Percentiles rank a stretch among this genome's conserved stretches.
These are phyloP conservation scores for Eupithecia inturbata DNA, from an alignment of 2,888 invertebrate species.

Conservation along the genomic window DNA sequence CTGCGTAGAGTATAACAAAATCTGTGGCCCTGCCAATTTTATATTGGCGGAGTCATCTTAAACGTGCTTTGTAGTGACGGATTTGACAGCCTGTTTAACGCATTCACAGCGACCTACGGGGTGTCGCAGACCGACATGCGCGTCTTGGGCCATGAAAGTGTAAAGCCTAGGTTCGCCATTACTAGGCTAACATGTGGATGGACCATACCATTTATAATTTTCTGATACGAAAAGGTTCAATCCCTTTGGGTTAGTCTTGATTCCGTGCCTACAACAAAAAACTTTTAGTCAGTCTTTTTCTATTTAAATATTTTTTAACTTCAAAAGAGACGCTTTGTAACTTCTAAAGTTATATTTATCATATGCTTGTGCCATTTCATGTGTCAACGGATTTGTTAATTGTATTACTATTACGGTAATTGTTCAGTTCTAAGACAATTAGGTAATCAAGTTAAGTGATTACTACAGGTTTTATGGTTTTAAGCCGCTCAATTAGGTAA, in stretches of 20 bases:
- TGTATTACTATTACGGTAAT: constrained; percentile 61
- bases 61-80: neutral
- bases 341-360: neutral
- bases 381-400: constrained; percentile 64
- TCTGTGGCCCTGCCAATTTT: too few species aligned
- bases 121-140: too few species aligned
- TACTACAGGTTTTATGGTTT: constrained; percentile 55
- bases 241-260: neutral
- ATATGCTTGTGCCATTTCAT: constrained; percentile 55
- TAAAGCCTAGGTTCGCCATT: neutral
- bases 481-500: constrained; percentile 50
- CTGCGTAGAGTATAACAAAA: too few species aligned
- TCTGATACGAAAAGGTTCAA: neutral
- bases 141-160: too few species aligned
- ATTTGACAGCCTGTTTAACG: neutral
- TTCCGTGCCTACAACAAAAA: neutral
- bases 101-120: too few species aligned
- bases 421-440: constrained; percentile 59
- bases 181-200: neutral
- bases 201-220: neutral
- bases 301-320: neutral
- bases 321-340: neutral
- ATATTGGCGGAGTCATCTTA: neutral
- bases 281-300: neutral
- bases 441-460: constrained; percentile 61